phyloP scores from a whole-genome alignment of 2,888 invertebrate species.

The Lasioglossum calceatum region DNA sequence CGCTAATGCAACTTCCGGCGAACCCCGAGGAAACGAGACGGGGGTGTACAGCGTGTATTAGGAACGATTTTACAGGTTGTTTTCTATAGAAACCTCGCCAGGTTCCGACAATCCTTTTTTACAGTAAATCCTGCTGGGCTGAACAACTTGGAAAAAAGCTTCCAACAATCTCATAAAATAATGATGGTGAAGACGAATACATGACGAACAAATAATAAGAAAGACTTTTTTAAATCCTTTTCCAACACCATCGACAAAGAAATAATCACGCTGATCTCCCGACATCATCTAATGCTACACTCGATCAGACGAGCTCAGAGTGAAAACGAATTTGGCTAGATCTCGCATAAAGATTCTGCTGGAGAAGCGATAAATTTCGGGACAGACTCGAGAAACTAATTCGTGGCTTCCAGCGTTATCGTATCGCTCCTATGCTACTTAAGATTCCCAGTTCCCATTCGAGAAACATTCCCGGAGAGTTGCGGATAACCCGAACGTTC shows the following conservation, averaged over 20 bases:
- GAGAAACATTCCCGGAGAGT: not conserved
- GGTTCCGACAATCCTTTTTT: constrained; percentile 12
- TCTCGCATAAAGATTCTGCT: not conserved
- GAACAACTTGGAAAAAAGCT: not conserved
- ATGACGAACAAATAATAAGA: too few species aligned
- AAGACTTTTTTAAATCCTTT: not conserved
- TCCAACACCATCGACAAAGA: not conserved
- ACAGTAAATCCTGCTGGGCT: not conserved
- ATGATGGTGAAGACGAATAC: too few species aligned
- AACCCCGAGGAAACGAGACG: constrained; percentile 54
- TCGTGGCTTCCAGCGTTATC: not conserved
- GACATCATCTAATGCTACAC: too few species aligned
- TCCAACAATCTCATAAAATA: not conserved
- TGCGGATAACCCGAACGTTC: not conserved
- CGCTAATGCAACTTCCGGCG: constrained; percentile 76
- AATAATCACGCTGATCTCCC: not conserved
- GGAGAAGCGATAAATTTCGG: not conserved
- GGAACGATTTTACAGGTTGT: constrained; percentile 57
- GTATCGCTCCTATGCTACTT: not conserved
- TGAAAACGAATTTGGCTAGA: not conserved
- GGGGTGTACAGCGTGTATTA: constrained; percentile 57
- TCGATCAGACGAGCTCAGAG: not conserved
- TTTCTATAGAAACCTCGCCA: constrained; percentile 16
- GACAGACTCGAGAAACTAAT: not conserved
- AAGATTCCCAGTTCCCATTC: not conserved